Evolutionary conservation across 2,797 vertebrate genomes (phyloP), one percentile per base, ranked within the genome.

Genomic region (Periparus ater): DNA sequence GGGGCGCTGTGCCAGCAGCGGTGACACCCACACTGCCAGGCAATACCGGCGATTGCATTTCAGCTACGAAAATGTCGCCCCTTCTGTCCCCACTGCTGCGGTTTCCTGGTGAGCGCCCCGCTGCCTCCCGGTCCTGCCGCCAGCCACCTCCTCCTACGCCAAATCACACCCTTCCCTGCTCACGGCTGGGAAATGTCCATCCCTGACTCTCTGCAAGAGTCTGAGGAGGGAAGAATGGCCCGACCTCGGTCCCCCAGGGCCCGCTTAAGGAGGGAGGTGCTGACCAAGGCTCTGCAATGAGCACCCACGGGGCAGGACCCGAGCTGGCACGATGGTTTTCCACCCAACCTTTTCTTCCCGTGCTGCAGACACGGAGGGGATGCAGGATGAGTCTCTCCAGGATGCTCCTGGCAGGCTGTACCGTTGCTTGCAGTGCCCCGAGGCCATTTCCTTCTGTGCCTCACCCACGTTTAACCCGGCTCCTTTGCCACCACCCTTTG

Each of bases 181-280:
- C 22, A 0, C 0, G 19, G 32, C 1, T 22, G 47, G 61, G 58
- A 42, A 66, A 36, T 3, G 2, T 7, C 38, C 11, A 1, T 6
- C 42, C 54, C 70, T 22, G 30, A 6, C 7, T 9, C 3, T 36
- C 71, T 58, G 32, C 15, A 57, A 34, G 63, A 48, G 21, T 23
- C 18, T 3, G 18, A 45, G 34, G 1, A 17, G 13, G 17, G 11
- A 66, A 21, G 22, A 66, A 32, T 10, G 26, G 53, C 53, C 8
- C 6, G 26, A 11, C 40, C 5, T 13, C 36, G 20, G 4, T 2
- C 16, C 42, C 34, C n/a, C 22, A 7, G 17, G 45, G 54, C 8
- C 13, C 5, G 7, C 34, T 25, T 10, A 38, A 57, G 7, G 26
- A 32, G n/a, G 13, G 68, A 53, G 32, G 3, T 47, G 79, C 57